A percentile compares a stretch with the other conserved stretches of the same genome.
Conservation (phyloP, 1,140 invertebrate genomes). For the Sipha flava region DNA sequence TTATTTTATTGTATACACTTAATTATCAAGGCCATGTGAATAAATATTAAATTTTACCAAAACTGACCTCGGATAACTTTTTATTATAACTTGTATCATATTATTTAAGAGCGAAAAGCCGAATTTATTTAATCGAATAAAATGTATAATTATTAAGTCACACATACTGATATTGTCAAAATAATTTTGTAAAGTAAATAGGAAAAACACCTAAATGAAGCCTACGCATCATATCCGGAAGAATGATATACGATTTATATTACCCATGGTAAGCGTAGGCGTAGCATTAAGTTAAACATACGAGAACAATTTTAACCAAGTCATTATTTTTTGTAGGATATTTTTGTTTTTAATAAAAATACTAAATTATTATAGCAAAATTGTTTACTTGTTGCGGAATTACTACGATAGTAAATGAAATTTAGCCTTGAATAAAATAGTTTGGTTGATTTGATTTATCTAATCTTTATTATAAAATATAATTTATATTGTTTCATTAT, state of each 20-base stretch:
- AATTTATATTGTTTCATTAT: too few relatives aligned
- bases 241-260: background rate
- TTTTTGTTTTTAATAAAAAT: background rate
- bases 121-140: background rate
- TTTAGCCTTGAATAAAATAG: too few relatives aligned
- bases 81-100: background rate
- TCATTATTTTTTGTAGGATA: background rate
- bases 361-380: too few relatives aligned
- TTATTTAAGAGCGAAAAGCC: background rate
- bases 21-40: background rate
- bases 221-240: constrained; percentile 13
- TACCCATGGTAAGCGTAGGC: background rate
- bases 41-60: background rate
- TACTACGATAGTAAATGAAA: too few relatives aligned
- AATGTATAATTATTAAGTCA: background rate
- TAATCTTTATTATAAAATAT: too few relatives aligned
- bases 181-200: background rate
- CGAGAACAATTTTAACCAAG: background rate
- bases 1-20: background rate
- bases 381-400: too few relatives aligned
- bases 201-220: constrained; percentile 16
- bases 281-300: background rate
- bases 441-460: too few relatives aligned
- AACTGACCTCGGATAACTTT: constrained; percentile 24
- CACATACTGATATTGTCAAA: background rate